Percentiles rank a stretch among this genome's conserved stretches.
Evolutionary conservation across 2,888 invertebrate species (phyloP).

Genomic region (Meiosimyza platycephala): DNA sequence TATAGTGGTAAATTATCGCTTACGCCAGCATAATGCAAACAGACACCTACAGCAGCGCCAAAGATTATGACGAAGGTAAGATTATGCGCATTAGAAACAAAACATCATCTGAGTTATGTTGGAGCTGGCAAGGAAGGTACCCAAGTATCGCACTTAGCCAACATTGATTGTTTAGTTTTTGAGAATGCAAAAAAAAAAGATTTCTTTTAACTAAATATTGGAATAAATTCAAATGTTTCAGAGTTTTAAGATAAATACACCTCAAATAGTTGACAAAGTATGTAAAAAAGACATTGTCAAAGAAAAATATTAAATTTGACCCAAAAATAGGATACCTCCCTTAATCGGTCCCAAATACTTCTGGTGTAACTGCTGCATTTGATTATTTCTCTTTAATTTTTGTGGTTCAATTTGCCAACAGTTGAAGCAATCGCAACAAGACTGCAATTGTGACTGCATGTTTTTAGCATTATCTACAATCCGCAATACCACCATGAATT

Average conservation of each 20-base stretch:
- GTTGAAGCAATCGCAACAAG: slow-evolving; percentile 20
- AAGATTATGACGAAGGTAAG: background rate
- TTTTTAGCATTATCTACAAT: slow-evolving; percentile 37
- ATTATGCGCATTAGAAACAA: background rate
- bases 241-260: too few relatives aligned
- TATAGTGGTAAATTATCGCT: slow-evolving; percentile 34
- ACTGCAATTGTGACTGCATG: slow-evolving; percentile 40
- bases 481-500: slow-evolving; percentile 42
- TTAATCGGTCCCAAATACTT: background rate
- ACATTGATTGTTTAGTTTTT: too few relatives aligned
- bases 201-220: too few relatives aligned
- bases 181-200: too few relatives aligned
- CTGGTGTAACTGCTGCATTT: slow-evolving; percentile 22
- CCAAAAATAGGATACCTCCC: too few relatives aligned
- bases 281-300: too few relatives aligned
- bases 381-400: slow-evolving; percentile 20
- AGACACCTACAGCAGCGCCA: slow-evolving; percentile 31
- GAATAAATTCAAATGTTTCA: too few relatives aligned
- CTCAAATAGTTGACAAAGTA: too few relatives aligned
- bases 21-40: slow-evolving; percentile 18
- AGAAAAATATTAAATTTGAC: too few relatives aligned
- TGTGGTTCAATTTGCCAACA: slow-evolving; percentile 34
- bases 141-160: too few relatives aligned
- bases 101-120: too few relatives aligned
- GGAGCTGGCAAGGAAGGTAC: too few relatives aligned